Evolutionary conservation across 2,888 invertebrate genomes (phyloP), one percentile per base, ranked within the genome.

Genomic region (Drosophila atripex): DNA sequence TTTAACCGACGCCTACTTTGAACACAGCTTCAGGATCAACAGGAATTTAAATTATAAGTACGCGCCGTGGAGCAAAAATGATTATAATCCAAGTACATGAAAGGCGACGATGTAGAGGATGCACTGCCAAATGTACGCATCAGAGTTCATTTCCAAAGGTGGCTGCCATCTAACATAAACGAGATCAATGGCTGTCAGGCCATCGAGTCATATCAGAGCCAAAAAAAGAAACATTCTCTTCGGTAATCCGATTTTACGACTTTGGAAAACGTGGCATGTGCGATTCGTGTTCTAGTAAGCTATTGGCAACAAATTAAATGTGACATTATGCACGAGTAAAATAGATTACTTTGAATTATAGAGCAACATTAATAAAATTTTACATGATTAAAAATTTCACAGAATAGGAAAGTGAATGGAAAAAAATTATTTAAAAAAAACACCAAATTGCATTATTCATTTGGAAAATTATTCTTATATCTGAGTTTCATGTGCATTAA

Each of bases 181-280:
- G 71, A 45, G 69, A 70, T 69, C 75, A 80, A 71, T 80, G 87
- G 54, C 63, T 76, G 85, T 73, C 78, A 71, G 69, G 59, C 50
- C 59, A 60, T 35, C 66, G 66, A 66, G 51, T 68, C 43, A 60
- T 58, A 76, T 58, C 52, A 52, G 23, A 9, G 45, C 64, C 65
- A 51, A 64, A 41, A 41, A 51, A 64, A 64, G 32, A 4, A 50
- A 21, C 21, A n/a, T n/a, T 25, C 23, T 6, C n/a, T 23, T 14
- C 39, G 3, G 14, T 43, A 50, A 45, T 11, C 11, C 11, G n/a
- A 38, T 11, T 30, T 12, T 1, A 2, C 14, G 45, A 38, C 51
- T 23, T 9, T 7, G 8, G 16, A 43, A 9, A 51, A 46, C 52
- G n/a, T 14, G 5, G 16, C 28, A 7, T 49, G 32, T 41, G 39